Conservation (phyloP, 2,888 invertebrate species). For the Callimorpha dominula region DNA sequence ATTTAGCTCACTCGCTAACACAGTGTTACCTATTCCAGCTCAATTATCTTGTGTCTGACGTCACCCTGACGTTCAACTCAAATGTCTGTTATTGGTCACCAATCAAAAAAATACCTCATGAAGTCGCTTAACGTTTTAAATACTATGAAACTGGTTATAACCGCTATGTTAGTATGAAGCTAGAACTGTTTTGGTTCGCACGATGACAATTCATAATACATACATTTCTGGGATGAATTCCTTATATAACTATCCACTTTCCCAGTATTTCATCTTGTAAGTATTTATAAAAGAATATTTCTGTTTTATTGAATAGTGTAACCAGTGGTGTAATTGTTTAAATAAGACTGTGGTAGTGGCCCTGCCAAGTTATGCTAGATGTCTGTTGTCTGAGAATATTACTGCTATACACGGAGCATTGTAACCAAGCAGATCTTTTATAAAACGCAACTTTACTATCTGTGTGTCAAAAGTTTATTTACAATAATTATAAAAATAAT, state of each 20-base stretch:
- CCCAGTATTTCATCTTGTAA: constrained; percentile 2
- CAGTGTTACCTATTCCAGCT: not conserved
- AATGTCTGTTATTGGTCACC: not conserved
- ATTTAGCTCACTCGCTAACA: too few species aligned
- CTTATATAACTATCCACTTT: not conserved
- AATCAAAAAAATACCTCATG: not conserved
- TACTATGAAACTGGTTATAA: not conserved
- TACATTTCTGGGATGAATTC: not conserved
- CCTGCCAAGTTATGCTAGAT: not conserved
- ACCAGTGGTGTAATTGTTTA: not conserved
- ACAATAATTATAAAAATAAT: too few species aligned
- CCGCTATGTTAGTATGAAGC: not conserved
- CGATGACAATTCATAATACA: not conserved
- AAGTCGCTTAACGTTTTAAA: not conserved
- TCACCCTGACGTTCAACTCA: too few species aligned
- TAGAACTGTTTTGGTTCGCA: not conserved
- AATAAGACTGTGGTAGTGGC: not conserved
- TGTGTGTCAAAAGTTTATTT: too few species aligned
- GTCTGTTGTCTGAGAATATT: not conserved
- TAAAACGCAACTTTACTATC: too few species aligned
- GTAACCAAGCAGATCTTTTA: too few species aligned
- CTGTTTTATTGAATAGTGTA: not conserved
- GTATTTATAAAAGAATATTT: not conserved
- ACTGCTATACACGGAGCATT: too few species aligned
- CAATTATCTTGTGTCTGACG: too few species aligned